Conservation (phyloP, 2,888 invertebrate genomes). For the Pogonocherus hispidulus region DNA sequence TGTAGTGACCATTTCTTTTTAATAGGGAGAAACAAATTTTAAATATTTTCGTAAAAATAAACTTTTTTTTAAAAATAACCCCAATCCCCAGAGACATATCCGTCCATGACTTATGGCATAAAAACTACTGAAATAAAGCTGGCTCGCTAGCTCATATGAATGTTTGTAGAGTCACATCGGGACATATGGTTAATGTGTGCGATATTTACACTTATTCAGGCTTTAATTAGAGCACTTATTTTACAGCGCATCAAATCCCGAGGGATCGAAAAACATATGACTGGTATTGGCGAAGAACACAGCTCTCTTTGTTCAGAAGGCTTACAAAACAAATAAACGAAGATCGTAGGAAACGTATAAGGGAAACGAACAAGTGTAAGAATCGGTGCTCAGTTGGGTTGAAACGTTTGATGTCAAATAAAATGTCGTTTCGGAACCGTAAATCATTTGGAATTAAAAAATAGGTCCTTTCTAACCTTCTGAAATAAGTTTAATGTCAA, state of each 20-base stretch:
- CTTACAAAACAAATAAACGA: neutral
- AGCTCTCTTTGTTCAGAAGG: constrained; percentile 32
- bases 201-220: constrained; percentile 49
- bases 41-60: no score
- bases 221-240: constrained; percentile 40
- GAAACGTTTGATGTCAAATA: no score
- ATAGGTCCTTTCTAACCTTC: no score
- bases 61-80: neutral
- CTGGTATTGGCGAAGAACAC: constrained; percentile 24
- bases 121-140: constrained; percentile 17
- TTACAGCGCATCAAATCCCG: constrained; percentile 36
- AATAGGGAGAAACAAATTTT: no score
- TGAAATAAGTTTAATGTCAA: no score
- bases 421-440: no score
- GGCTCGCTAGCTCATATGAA: constrained; percentile 26
- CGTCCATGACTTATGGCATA: constrained; percentile 1
- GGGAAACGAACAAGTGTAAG: neutral
- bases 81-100: neutral
- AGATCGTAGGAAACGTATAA: constrained; percentile 11
- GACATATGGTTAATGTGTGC: constrained; percentile 57
- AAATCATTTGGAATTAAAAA: no score
- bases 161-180: constrained; percentile 50
- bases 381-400: no score
- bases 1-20: no score
- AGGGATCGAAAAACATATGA: constrained; percentile 34